Evolutionary conservation across 2,113 vertebrate species (phyloP), one percentile per base, ranked within the genome.

Genomic region (Malurus elegans): DNA sequence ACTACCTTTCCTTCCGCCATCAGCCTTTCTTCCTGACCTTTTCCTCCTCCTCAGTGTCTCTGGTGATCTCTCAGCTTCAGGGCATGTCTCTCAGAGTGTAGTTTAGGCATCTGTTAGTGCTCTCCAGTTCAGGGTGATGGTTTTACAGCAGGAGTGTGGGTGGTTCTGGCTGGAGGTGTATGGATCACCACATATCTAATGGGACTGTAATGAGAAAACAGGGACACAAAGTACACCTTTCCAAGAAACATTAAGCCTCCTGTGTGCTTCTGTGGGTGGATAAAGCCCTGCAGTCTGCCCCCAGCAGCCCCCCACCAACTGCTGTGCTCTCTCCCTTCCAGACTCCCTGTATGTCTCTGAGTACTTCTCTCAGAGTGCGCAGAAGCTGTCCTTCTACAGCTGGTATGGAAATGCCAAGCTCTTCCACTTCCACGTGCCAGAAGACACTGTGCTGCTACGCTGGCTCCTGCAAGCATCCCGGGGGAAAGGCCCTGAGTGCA

Each of bases 331-430:
- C 38, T 95, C 42, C 60, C 71, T 87, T 45, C 2, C 96, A 98
- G 98, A 90, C 31, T 70, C 96, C 71, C 97, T 98, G 3, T 99
- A 98, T 14, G 97, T 98, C 2, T 98, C 98, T 0, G 99, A 99
- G 95, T 98, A 99, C 79, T 99, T 98, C 74, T 98, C 99, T 3
- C 99, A 99, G 97, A 97, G 98, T 0, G 98, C 98, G 0, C 99
- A 99, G 98, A 98, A 98, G 92, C 92, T 99, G 88, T 98, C 99
- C 42, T 98, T 98, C 95, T 99, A 99, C 90, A 98, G 97, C 80
- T 99, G 99, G 98, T 99, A 98, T 2, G 99, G 99, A 34, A 99
- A 98, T 2, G 98, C 98, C 70, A 98, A 98, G 64, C 98, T 99
- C 85, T 99, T 99, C 97, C 98, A 96, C 92, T 99, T 99, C 97